phyloP scores from a whole-genome alignment of 2,113 vertebrate species.

The Sminthopsis crassicaudata region DNA sequence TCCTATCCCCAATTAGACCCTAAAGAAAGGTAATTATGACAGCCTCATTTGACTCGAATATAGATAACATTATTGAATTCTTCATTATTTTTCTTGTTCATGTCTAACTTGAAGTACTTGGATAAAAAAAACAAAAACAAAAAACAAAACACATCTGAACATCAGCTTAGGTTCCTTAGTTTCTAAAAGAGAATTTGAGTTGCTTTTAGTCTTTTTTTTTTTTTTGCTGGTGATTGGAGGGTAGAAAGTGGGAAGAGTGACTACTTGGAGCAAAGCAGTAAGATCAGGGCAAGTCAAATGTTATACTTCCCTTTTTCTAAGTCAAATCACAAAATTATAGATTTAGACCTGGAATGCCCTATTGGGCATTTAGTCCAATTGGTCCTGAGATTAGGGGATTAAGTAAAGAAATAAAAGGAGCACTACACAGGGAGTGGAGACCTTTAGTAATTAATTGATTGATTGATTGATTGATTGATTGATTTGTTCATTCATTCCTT shows the following conservation, averaged over 20 bases:
- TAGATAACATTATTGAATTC: neutral
- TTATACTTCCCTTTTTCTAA: neutral
- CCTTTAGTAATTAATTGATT: too few relatives aligned
- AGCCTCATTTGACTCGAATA: conserved; percentile 7
- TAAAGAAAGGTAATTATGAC: conserved; percentile 20
- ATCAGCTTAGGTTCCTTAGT: neutral
- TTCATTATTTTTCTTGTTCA: neutral
- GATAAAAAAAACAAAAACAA: neutral
- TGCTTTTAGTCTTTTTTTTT: neutral
- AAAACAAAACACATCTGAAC: neutral
- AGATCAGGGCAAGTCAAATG: neutral
- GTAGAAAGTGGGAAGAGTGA: neutral
- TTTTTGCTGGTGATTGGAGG: neutral
- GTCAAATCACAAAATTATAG: neutral
- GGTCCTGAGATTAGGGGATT: neutral
- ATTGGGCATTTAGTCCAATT: neutral
- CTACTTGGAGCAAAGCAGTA: neutral
- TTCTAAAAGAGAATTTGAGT: neutral
- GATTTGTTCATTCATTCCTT: too few relatives aligned
- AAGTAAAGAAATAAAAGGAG: neutral
- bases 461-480: too few relatives aligned
- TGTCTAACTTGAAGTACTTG: neutral
- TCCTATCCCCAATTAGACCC: conserved; percentile 8
- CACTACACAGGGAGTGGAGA: neutral
- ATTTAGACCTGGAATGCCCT: neutral